Evolutionary conservation across 2,113 vertebrate genomes (phyloP), one percentile per base, ranked within the genome.

Genomic region (Nycticebus coucang): DNA sequence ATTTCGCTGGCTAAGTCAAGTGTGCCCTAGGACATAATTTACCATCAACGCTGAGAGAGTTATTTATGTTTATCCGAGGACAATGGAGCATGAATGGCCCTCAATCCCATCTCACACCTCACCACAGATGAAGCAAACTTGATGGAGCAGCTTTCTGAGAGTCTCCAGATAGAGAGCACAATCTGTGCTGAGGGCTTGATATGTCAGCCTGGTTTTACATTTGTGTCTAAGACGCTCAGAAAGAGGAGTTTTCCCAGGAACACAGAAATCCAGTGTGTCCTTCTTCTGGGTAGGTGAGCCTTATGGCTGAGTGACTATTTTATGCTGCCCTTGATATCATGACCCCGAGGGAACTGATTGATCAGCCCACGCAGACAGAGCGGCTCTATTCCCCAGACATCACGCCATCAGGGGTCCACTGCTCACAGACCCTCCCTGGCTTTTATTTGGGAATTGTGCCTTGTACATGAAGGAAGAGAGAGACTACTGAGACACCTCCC

Each of bases 1-100:
- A 12, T 91, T 91, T n/a, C 7, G 0, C 28, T 21, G 24, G n/a
- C 26, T 59, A 30, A 15, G 9, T 0, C 0, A 17, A 28, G 13
- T 15, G 26, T n/a, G 37, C 35, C 57, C 1, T 66, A 33, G 5
- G 5, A 53, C 66, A 55, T 13, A 53, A 77, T 57, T 84, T 72
- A 14, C 50, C n/a, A 59, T 17, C n/a, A 14, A 64, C 45, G 66
- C 28, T 8, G 22, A 7, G 19, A 19, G 21, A 62, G 17, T 33
- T 13, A 4, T 18, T 53, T 15, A 45, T 24, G 18, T 50, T 53
- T 88, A 69, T 26, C 41, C 4, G 0, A 8, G 30, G 12, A 18
- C 24, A 60, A 28, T 1, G 3, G 53, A 33, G 26, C 26, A 7
- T 12, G 10, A 2, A 57, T 2, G 10, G 4, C 45, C 37, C n/a